These are phyloP conservation scores for Eudemis profundana DNA, from an alignment of 2,888 invertebrate species.

Conservation along the genomic window DNA sequence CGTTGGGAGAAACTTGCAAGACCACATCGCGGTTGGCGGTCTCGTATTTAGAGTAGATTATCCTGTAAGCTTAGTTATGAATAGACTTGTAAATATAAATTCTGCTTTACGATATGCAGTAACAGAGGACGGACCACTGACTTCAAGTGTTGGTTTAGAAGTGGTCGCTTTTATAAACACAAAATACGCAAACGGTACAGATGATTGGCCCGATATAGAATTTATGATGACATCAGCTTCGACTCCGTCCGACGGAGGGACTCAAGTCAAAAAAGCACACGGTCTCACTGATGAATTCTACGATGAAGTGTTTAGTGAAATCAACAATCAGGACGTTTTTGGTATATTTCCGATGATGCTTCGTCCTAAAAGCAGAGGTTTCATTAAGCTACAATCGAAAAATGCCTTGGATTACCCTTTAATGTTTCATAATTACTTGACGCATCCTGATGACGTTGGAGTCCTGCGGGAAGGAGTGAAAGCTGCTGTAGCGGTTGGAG, in stretches of 20 bases:
- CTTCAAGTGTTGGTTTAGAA: conserved; percentile 94
- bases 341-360: conserved; percentile 95
- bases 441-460: conserved; percentile 93
- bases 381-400: conserved; percentile 88
- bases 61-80: conserved; percentile 92
- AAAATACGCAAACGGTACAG: conserved; percentile 93
- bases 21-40: conserved; percentile 95
- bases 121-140: conserved; percentile 94
- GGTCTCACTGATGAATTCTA: conserved; percentile 93
- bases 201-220: conserved; percentile 97
- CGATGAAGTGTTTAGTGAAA: conserved; percentile 89
- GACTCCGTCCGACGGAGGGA: conserved; percentile 93
- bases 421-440: conserved; percentile 96
- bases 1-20: conserved; percentile 94
- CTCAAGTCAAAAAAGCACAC: conserved; percentile 91
- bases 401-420: conserved; percentile 93
- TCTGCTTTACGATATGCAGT: conserved; percentile 93
- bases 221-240: conserved; percentile 95
- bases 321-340: conserved; percentile 91
- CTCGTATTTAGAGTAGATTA: conserved; percentile 92
- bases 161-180: conserved; percentile 95
- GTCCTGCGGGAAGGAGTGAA: conserved; percentile 95
- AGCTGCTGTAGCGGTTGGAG: conserved; percentile 91
- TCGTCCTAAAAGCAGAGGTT: conserved; percentile 94
- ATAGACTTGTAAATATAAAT: conserved; percentile 92